phyloP scores from a whole-genome alignment of 2,797 vertebrate genomes.

The Aplochiton taeniatus region DNA sequence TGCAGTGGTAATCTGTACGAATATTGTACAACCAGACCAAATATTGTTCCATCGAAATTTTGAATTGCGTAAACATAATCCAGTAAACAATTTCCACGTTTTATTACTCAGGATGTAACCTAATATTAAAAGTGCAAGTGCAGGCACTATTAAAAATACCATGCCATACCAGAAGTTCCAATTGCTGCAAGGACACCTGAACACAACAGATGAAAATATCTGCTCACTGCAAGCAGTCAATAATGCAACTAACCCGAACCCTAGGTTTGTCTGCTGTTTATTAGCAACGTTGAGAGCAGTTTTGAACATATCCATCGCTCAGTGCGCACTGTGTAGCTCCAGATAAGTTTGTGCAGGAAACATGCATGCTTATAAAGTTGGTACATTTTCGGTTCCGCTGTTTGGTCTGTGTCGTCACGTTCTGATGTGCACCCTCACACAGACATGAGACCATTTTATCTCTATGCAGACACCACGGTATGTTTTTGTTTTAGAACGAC shows the following conservation, averaged over 20 bases:
- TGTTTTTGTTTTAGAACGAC: too few relatives aligned
- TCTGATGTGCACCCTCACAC: too few relatives aligned
- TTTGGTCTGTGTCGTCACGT: too few relatives aligned
- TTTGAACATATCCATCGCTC: conserved; percentile 68
- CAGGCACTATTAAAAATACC: conserved; percentile 79
- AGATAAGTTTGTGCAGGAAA: too few relatives aligned
- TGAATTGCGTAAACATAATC: conserved; percentile 46
- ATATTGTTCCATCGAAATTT: conserved; percentile 25
- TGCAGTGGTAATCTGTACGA: conserved; percentile 27
- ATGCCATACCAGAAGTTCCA: conserved; percentile 72
- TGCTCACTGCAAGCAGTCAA: conserved; percentile 73
- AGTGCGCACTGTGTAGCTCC: too few relatives aligned
- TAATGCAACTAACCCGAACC: conserved; percentile 69
- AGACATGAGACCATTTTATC: too few relatives aligned
- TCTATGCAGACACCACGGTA: too few relatives aligned
- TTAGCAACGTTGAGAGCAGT: conserved; percentile 40
- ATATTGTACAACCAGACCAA: background rate
- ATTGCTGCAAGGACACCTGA: conserved; percentile 80
- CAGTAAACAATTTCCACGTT: conserved; percentile 71
- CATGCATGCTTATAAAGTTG: too few relatives aligned
- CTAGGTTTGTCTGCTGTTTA: conserved; percentile 47
- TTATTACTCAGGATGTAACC: conserved; percentile 63
- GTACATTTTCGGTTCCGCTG: too few relatives aligned
- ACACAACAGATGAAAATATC: conserved; percentile 72
- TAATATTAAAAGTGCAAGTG: conserved; percentile 73